phyloP scores from a whole-genome alignment of 2,888 invertebrate species.

The Sialis fuliginosa region DNA sequence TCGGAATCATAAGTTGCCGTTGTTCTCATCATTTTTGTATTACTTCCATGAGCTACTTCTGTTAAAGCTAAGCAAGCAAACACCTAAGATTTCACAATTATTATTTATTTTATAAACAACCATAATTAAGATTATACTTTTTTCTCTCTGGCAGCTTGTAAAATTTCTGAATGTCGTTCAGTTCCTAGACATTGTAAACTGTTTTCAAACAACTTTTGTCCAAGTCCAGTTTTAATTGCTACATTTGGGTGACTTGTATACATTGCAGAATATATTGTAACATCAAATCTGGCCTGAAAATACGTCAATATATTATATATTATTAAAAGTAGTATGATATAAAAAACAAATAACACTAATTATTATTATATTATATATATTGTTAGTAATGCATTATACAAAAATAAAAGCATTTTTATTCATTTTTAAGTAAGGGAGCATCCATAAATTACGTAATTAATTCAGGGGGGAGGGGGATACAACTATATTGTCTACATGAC shows the following conservation, averaged over 20 bases:
- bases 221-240: constrained; percentile 61
- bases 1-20: constrained; percentile 70
- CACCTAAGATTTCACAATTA: constrained; percentile 27
- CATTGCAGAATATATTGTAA: constrained; percentile 60
- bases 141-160: constrained; percentile 50
- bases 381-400: background rate
- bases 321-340: background rate
- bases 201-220: constrained; percentile 57
- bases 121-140: constrained; percentile 30
- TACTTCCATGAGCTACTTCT: constrained; percentile 88
- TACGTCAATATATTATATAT: background rate
- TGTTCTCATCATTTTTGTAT: constrained; percentile 80
- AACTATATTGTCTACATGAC: no score
- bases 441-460: no score
- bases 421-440: background rate
- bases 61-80: constrained; percentile 78
- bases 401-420: background rate
- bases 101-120: background rate
- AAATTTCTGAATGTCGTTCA: constrained; percentile 50
- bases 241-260: constrained; percentile 51
- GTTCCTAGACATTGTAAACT: constrained; percentile 58
- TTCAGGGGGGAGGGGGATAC: no score
- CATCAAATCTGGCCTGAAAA: constrained; percentile 47
- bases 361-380: background rate
- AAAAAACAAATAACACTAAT: background rate